These are phyloP conservation scores for Gallinago jamesoni DNA, from an alignment of 2,113 vertebrate species.

Conservation along the genomic window DNA sequence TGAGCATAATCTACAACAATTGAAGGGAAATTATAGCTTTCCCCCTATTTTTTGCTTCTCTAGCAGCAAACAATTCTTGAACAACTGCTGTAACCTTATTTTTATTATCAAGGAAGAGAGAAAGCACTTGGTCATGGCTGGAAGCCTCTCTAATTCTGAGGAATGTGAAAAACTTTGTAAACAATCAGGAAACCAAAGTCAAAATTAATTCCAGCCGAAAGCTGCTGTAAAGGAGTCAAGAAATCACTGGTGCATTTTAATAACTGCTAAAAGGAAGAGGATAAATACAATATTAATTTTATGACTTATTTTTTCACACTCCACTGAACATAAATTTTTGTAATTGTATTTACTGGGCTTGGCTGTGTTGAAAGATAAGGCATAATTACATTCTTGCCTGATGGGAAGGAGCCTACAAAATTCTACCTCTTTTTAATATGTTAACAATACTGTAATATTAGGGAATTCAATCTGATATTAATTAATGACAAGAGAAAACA, in stretches of 20 bases:
- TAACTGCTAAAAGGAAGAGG: slow-evolving; percentile 60
- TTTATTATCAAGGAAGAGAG: neutral
- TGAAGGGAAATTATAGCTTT: neutral
- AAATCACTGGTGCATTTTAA: slow-evolving; percentile 59
- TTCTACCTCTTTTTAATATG: slow-evolving; percentile 54
- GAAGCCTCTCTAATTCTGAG: neutral
- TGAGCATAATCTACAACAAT: neutral
- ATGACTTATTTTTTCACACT: slow-evolving; percentile 63
- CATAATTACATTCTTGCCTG: slow-evolving; percentile 75
- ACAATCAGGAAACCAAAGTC: neutral
- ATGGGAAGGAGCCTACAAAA: slow-evolving; percentile 57
- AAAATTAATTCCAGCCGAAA: neutral
- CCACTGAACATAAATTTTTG: slow-evolving; percentile 67
- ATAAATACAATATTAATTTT: slow-evolving; percentile 77
- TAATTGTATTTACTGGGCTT: slow-evolving; percentile 79
- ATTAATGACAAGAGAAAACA: slow-evolving; percentile 52
- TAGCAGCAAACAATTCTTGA: neutral
- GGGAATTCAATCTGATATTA: slow-evolving; percentile 64
- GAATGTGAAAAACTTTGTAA: neutral
- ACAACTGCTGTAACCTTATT: neutral
- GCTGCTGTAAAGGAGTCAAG: neutral
- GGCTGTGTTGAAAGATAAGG: slow-evolving; percentile 79
- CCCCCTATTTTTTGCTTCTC: neutral
- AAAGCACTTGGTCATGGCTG: neutral
- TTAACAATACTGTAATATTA: slow-evolving; percentile 69